Evolutionary conservation across 1,140 invertebrate genomes (phyloP).

Genomic region (Diorhabda sublineata): DNA sequence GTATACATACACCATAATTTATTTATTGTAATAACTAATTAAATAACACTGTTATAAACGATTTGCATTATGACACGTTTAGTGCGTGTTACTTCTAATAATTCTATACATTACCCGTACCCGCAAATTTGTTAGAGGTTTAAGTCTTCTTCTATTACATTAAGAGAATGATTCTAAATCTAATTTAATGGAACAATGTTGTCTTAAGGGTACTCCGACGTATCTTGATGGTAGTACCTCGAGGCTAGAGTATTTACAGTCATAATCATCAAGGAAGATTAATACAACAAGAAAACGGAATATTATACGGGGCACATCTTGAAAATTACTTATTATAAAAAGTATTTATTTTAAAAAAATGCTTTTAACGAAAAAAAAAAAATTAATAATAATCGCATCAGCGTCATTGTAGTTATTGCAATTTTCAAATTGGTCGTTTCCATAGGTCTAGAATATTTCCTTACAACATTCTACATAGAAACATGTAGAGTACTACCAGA

Average conservation of each 20-base stretch:
- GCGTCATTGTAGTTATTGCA: no score
- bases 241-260: background rate
- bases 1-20: no score
- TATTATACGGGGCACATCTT: background rate
- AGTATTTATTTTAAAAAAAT: no score
- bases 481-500: no score
- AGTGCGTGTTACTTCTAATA: background rate
- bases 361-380: no score
- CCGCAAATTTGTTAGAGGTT: background rate
- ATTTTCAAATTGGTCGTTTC: no score
- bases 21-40: no score
- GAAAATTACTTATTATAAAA: no score
- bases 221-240: background rate
- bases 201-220: background rate
- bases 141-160: background rate
- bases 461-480: no score
- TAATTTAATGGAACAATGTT: constrained; percentile 1
- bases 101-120: background rate
- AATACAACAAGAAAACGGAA: background rate
- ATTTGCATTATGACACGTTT: background rate
- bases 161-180: background rate
- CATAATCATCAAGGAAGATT: background rate
- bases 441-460: no score
- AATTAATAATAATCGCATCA: no score
- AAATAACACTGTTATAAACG: no score